Percentiles rank a stretch among this genome's conserved stretches.
Evolutionary conservation across 2,797 vertebrate genomes (phyloP).

Genomic region (Falco cherrug): DNA sequence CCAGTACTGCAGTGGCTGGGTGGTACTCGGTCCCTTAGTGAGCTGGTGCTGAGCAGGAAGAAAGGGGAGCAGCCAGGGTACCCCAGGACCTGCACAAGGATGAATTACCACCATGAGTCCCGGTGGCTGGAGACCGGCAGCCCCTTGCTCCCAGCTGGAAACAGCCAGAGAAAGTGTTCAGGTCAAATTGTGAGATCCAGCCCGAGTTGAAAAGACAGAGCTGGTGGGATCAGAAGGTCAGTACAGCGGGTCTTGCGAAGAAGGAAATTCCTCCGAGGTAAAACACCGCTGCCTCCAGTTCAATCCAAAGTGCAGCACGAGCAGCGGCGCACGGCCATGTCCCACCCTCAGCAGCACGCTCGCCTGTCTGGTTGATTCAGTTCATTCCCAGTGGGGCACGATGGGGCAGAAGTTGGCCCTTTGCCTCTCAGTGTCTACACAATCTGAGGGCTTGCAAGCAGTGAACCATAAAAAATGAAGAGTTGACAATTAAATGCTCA

Average conservation of each 20-base stretch:
- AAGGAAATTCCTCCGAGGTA: not conserved
- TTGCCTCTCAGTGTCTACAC: not conserved
- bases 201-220: not conserved
- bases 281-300: not conserved
- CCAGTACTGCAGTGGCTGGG: not conserved
- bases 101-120: not conserved
- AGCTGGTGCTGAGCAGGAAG: not conserved
- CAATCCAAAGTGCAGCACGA: not conserved
- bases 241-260: not conserved
- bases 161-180: not conserved
- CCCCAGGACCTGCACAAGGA: not conserved
- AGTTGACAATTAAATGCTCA: slow-evolving; percentile 48
- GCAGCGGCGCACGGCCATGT: rapidly evolving
- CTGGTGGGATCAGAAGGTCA: not conserved
- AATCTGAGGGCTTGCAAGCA: not conserved
- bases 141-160: not conserved
- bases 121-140: rapidly evolving
- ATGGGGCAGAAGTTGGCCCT: slow-evolving; percentile 8
- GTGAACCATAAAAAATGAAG: slow-evolving; percentile 31
- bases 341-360: not conserved
- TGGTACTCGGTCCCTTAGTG: not conserved
- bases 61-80: not conserved
- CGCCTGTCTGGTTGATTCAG: not conserved
- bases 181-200: not conserved
- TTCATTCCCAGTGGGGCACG: not conserved